Evolutionary conservation across 2,888 invertebrate genomes (phyloP), one percentile per base, ranked within the genome.

Genomic region (Drosophila birchii): DNA sequence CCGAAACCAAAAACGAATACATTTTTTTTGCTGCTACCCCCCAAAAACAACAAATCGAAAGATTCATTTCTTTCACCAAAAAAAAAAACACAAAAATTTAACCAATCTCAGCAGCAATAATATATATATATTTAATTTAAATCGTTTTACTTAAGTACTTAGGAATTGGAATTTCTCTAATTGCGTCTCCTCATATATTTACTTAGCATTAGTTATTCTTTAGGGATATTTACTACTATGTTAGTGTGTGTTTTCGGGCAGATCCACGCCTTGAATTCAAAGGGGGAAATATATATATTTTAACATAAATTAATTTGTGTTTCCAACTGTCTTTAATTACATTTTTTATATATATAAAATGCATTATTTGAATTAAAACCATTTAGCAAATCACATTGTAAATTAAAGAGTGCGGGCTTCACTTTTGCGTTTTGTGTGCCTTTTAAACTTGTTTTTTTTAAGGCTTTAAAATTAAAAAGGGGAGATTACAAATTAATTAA

Each of bases 61-160:
- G 53, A 61, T 83, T 80, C 0, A 49, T 43, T 66, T 68, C 68
- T 43, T 43, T 68, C 41, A 64, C 41, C 34, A 34, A 68, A 73
- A 79, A 75, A 67, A 73, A 80, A 75, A 67, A 81, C 71, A 78
- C 86, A 81, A 73, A 76, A 18, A 29, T 20, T 36, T 36, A 38
- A 55, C 16, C 20, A 44, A 63, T 49, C n/a, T 66, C 16, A 41
- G 45, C 56, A 68, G 67, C 57, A 36, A n/a, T 14, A 66, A 38
- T 57, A 29, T 45, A 67, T 12, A 43, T 41, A 20, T 36, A 68
- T 9, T 47, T 67, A 49, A 49, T 43, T 29, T 26, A 36, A 67
- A 29, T 9, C 34, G 60, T 62, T 41, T 64, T 62, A 38, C 64
- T 44, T 68, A 43, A 68, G 67, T 56, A 67, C 45, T 29, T 68